These are phyloP conservation scores for Thysanoteuthis rhombus DNA, from an alignment of 2,888 invertebrate genomes.

Conservation along the genomic window DNA sequence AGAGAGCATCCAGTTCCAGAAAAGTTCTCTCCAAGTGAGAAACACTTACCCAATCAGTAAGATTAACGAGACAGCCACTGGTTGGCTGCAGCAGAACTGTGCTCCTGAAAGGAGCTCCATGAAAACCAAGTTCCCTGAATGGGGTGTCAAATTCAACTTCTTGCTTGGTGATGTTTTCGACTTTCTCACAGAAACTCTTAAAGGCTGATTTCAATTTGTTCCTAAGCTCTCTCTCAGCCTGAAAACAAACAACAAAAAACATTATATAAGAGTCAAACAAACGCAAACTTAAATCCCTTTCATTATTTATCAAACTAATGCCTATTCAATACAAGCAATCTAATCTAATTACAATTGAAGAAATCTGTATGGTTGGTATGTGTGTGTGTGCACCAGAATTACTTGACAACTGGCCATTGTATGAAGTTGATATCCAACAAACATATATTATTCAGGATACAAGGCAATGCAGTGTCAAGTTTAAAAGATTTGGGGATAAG, in stretches of 20 bases:
- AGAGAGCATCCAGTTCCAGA: too few relatives aligned
- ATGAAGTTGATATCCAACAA: too few relatives aligned
- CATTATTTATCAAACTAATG: too few relatives aligned
- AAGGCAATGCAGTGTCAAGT: too few relatives aligned
- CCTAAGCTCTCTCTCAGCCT: slow-evolving; percentile 91
- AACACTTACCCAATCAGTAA: slow-evolving; percentile 89
- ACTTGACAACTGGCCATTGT: too few relatives aligned
- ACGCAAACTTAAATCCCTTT: too few relatives aligned
- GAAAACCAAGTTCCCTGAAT: slow-evolving; percentile 96
- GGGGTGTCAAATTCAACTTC: slow-evolving; percentile 99
- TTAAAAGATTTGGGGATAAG: too few relatives aligned
- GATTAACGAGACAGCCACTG: slow-evolving; percentile 94
- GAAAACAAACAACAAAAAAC: slow-evolving; percentile 32
- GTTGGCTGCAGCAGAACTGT: slow-evolving; percentile 97
- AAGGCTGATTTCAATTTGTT: slow-evolving; percentile 97
- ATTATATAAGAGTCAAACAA: neutral
- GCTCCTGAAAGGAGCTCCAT: slow-evolving; percentile 95
- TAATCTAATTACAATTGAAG: too few relatives aligned
- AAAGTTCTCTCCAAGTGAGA: neutral
- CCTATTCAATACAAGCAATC: too few relatives aligned
- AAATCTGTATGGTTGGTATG: too few relatives aligned
- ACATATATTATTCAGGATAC: too few relatives aligned
- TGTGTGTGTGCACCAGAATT: too few relatives aligned
- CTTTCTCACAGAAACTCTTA: slow-evolving; percentile 97
- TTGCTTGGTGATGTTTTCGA: slow-evolving; percentile 93